These are phyloP conservation scores for Drosophila mettleri DNA, from an alignment of 2,888 invertebrate species.

Conservation along the genomic window DNA sequence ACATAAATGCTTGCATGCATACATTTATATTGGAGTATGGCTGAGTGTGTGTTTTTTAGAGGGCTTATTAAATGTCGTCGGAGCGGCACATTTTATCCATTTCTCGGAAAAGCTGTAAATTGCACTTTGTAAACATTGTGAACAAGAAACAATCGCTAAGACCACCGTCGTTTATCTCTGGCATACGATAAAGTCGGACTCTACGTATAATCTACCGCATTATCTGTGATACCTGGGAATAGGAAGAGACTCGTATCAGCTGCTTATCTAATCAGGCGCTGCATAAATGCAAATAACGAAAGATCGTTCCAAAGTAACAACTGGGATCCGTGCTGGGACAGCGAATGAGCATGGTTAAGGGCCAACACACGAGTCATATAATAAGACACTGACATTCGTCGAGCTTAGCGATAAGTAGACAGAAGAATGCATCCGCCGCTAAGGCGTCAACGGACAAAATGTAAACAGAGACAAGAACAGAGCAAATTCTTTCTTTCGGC, in stretches of 20 bases:
- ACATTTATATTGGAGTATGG: conserved; percentile 1
- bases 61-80: conserved; percentile 56
- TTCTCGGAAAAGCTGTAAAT: conserved; percentile 76
- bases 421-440: conserved; percentile 69
- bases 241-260: conserved; percentile 76
- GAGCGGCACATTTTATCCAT: conserved; percentile 63
- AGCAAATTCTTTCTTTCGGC: conserved; percentile 72
- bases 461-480: conserved; percentile 76
- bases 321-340: conserved; percentile 34
- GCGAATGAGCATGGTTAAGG: conserved; percentile 8
- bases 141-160: conserved; percentile 64
- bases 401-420: conserved; percentile 63
- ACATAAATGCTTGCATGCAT: conserved; percentile 12
- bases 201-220: conserved; percentile 60
- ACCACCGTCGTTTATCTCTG: conserved; percentile 68
- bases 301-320: conserved; percentile 61
- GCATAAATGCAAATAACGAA: conserved; percentile 81
- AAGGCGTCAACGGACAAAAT: conserved; percentile 51
- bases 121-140: conserved; percentile 69
- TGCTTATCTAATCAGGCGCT: conserved; percentile 80
- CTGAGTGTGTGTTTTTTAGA: conserved; percentile 43
- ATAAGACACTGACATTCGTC: conserved; percentile 55
- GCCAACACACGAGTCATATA: conserved; percentile 41
- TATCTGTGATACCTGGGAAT: conserved; percentile 69
- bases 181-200: conserved; percentile 63